Conservation (phyloP, 2,797 vertebrate genomes). For the Sternotherus odoratus region DNA sequence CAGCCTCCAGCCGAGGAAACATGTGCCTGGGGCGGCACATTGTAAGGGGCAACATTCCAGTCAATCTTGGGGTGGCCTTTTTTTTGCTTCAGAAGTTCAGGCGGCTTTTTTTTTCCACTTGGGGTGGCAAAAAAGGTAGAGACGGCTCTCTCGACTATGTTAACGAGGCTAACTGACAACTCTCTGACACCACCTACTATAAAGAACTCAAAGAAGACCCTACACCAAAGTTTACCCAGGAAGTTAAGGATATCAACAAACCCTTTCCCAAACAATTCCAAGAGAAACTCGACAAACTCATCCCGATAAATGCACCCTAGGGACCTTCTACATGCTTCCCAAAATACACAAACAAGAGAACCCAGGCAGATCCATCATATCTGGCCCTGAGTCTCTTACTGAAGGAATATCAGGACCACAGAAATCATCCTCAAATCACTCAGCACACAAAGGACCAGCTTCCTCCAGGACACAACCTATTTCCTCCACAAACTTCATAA, state of each 20-base stretch:
- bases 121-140: too few species aligned
- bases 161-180: background rate
- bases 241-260: background rate
- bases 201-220: background rate
- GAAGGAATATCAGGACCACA: background rate
- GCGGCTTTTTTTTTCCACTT: too few species aligned
- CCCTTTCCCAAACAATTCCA: background rate
- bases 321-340: background rate
- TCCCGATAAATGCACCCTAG: background rate
- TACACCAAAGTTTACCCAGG: background rate
- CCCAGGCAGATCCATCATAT: background rate
- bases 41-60: too few species aligned
- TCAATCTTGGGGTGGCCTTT: too few species aligned
- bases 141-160: background rate
- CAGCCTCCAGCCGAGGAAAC: too few species aligned
- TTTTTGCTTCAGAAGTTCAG: too few species aligned
- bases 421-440: background rate
- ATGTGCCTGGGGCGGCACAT: too few species aligned
- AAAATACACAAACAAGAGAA: background rate
- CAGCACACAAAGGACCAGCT: background rate
- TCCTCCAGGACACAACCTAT: background rate
- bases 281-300: background rate
- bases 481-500: background rate
- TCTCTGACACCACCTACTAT: background rate
- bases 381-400: background rate